Conservation (phyloP, 1,140 invertebrate genomes). For the Papilio xuthus region DNA sequence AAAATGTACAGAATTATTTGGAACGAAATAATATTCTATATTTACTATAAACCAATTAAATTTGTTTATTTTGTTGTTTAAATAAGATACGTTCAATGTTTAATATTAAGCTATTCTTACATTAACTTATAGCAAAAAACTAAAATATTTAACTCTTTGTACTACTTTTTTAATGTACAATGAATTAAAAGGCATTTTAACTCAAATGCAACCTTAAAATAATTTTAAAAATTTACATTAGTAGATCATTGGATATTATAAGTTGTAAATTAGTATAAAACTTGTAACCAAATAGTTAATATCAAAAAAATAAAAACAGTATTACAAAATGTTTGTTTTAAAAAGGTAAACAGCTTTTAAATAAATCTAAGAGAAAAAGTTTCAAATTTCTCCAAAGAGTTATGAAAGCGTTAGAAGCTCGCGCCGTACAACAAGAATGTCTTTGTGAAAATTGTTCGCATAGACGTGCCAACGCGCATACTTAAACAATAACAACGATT, state of each 20-base stretch:
- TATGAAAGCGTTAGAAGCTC: slow-evolving; percentile 65
- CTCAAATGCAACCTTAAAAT: too few species aligned
- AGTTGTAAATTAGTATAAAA: too few species aligned
- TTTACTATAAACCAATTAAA: neutral
- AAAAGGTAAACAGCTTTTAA: neutral
- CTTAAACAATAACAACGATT: slow-evolving; percentile 50
- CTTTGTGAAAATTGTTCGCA: slow-evolving; percentile 74
- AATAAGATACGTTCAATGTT: neutral
- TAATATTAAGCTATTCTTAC: too few species aligned
- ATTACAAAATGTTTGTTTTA: neutral
- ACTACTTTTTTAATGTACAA: too few species aligned
- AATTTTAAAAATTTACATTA: too few species aligned
- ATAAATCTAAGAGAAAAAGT: slow-evolving; percentile 45
- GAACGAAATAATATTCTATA: slow-evolving; percentile 7
- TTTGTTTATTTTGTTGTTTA: neutral
- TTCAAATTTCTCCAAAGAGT: slow-evolving; percentile 64
- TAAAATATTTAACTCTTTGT: too few species aligned
- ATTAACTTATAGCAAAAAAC: too few species aligned
- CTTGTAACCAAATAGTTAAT: too few species aligned
- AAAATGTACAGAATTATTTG: slow-evolving; percentile 30
- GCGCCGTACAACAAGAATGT: slow-evolving; percentile 59
- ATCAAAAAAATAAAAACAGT: neutral
- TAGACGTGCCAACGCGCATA: slow-evolving; percentile 57
- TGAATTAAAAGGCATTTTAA: too few species aligned
- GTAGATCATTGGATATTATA: too few species aligned